A percentile compares a stretch with the other conserved stretches of the same genome.
These are phyloP conservation scores for Xestia rhomboidea DNA, from an alignment of 2,888 invertebrate species.

Conservation along the genomic window DNA sequence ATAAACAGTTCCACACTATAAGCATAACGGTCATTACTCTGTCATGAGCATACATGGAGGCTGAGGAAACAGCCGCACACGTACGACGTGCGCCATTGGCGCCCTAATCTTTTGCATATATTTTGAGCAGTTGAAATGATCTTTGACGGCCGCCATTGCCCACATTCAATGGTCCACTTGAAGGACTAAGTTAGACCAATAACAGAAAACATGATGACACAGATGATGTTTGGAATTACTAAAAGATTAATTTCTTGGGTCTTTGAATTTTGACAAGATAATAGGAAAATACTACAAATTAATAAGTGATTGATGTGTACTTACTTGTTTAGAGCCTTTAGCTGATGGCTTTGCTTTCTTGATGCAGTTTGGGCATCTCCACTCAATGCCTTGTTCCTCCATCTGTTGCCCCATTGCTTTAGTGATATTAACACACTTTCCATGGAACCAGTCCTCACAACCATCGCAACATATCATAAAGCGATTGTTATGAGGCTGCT, in stretches of 20 bases:
- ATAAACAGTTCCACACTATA: background rate
- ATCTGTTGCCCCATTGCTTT: constrained; percentile 97
- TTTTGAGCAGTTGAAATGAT: background rate
- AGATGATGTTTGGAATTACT: background rate
- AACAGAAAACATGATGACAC: background rate
- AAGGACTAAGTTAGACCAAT: background rate
- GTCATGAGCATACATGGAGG: background rate
- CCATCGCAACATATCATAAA: constrained; percentile 99
- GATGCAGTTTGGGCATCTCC: constrained; percentile 96
- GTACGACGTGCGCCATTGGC: background rate
- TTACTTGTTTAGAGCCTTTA: constrained; percentile 77
- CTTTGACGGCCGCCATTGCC: background rate
- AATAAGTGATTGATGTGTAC: constrained; percentile 18
- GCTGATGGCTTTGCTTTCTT: constrained; percentile 88
- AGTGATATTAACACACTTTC: constrained; percentile 98
- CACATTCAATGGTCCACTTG: background rate
- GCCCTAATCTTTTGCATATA: background rate
- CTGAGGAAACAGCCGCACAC: background rate
- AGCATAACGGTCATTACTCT: background rate
- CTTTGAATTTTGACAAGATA: background rate
- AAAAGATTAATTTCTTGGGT: background rate
- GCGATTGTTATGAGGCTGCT: constrained; percentile 97
- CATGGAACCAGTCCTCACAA: constrained; percentile 99
- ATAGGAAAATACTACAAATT: background rate
- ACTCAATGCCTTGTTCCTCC: constrained; percentile 96